These are phyloP conservation scores for Caenorhabditis zanzibari DNA, from an alignment of 2,888 invertebrate species.

Conservation along the genomic window DNA sequence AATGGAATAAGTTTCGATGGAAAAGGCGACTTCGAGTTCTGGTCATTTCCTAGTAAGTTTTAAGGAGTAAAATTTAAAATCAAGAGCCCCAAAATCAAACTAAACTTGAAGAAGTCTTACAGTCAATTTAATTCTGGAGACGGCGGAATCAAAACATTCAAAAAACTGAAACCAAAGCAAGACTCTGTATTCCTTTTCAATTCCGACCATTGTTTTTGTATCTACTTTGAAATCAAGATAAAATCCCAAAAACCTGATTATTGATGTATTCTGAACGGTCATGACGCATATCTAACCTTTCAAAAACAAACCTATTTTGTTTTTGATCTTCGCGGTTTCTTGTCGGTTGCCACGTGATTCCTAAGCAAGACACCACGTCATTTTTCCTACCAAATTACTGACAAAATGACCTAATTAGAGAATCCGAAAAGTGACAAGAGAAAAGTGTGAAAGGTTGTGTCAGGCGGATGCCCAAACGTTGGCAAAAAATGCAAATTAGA, in stretches of 20 bases:
- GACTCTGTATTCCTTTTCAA: neutral
- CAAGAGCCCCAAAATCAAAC: too few relatives aligned
- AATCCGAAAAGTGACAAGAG: slow-evolving; percentile 22
- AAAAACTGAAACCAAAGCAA: neutral
- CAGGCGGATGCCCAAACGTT: slow-evolving; percentile 32
- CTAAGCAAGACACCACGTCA: slow-evolving; percentile 3
- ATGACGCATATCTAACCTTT: slow-evolving; percentile 31
- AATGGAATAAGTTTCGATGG: too few relatives aligned
- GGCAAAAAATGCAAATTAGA: slow-evolving; percentile 65
- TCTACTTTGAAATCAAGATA: slow-evolving; percentile 20
- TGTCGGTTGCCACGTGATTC: slow-evolving; percentile 18
- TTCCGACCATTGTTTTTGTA: neutral
- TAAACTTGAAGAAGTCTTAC: too few relatives aligned
- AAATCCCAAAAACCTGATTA: slow-evolving; percentile 19
- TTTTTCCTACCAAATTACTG: slow-evolving; percentile 25
- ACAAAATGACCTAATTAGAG: slow-evolving; percentile 26
- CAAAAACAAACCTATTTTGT: slow-evolving; percentile 28
- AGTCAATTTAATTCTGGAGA: too few relatives aligned
- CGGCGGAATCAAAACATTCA: neutral
- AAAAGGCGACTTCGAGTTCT: too few relatives aligned
- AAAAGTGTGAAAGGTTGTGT: slow-evolving; percentile 33
- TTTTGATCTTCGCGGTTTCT: slow-evolving; percentile 19
- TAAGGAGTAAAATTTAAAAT: too few relatives aligned
- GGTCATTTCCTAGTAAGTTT: too few relatives aligned
- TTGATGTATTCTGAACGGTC: slow-evolving; percentile 39